A percentile compares a stretch with the other conserved stretches of the same genome.
These are phyloP conservation scores for Artemia franciscana DNA, from an alignment of 1,140 invertebrate genomes.

Conservation along the genomic window DNA sequence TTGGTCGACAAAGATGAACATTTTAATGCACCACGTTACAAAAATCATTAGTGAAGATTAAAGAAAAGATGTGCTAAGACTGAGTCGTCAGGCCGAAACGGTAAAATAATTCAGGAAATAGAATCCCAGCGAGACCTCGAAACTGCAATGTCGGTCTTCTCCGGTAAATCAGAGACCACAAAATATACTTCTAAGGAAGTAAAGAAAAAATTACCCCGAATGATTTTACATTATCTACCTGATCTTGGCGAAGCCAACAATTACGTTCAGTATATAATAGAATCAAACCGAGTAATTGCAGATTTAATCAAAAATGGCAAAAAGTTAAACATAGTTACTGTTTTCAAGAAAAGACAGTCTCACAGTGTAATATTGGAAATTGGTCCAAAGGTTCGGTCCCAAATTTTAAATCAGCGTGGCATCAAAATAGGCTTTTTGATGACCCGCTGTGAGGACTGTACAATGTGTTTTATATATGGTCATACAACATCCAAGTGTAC, in stretches of 20 bases:
- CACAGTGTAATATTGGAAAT: neutral
- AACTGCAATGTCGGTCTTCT: neutral
- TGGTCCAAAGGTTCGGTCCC: neutral
- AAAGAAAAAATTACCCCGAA: neutral
- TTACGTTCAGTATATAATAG: neutral
- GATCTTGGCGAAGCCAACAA: neutral
- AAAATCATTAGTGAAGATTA: neutral
- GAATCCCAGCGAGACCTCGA: neutral
- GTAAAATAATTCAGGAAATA: neutral
- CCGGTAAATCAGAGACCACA: neutral
- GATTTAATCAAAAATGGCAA: neutral
- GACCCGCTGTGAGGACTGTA: neutral
- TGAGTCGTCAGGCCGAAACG: neutral
- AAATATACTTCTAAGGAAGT: neutral
- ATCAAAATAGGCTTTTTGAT: neutral
- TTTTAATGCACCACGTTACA: neutral
- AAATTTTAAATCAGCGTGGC: neutral
- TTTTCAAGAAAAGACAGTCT: neutral
- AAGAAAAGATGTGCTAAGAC: neutral
- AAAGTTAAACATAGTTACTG: neutral
- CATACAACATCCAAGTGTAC: neutral
- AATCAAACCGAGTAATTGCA: neutral
- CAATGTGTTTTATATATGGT: neutral
- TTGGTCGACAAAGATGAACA: neutral
- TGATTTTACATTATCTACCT: neutral